These are phyloP conservation scores for Lapara coniferarum DNA, from an alignment of 2,888 invertebrate genomes.

Conservation along the genomic window DNA sequence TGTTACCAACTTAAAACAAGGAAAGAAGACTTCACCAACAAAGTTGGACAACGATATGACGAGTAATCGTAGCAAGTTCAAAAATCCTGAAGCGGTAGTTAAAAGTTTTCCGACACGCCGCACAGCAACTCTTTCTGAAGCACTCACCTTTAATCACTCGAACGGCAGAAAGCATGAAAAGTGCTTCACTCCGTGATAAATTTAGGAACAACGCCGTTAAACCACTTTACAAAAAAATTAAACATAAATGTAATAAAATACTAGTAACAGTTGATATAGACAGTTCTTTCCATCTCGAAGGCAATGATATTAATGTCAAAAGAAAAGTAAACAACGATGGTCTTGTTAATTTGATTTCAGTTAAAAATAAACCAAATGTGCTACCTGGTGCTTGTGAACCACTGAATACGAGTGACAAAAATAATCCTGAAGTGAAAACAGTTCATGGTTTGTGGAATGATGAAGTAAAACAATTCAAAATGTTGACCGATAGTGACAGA, in stretches of 20 bases:
- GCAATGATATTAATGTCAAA: conserved; percentile 58
- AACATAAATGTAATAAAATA: conserved; percentile 45
- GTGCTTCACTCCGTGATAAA: conserved; percentile 42
- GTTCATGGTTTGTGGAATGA: conserved; percentile 25
- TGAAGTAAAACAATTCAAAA: conserved; percentile 33
- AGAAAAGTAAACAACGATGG: conserved; percentile 40
- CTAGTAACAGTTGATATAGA: conserved; percentile 49
- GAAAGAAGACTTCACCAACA: conserved; percentile 1
- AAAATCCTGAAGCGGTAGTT: conserved; percentile 32
- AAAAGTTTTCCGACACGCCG: conserved; percentile 43
- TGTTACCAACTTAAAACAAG: neutral
- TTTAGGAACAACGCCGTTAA: conserved; percentile 67
- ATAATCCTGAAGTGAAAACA: neutral
- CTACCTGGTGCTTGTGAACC: conserved; percentile 48
- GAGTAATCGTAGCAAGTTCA: conserved; percentile 3
- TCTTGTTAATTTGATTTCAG: conserved; percentile 42
- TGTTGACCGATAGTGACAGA: conserved; percentile 34
- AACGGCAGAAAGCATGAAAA: conserved; percentile 39
- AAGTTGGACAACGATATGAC: conserved; percentile 10
- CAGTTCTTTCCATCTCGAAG: conserved; percentile 61
- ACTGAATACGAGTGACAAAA: neutral
- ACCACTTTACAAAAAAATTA: conserved; percentile 68
- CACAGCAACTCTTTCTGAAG: conserved; percentile 35
- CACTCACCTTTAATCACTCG: conserved; percentile 24
- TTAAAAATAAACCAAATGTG: conserved; percentile 40